A percentile compares a stretch with the other conserved stretches of the same genome.
Conservation (phyloP, 2,888 invertebrate species). For the Adelphocoris suturalis region DNA sequence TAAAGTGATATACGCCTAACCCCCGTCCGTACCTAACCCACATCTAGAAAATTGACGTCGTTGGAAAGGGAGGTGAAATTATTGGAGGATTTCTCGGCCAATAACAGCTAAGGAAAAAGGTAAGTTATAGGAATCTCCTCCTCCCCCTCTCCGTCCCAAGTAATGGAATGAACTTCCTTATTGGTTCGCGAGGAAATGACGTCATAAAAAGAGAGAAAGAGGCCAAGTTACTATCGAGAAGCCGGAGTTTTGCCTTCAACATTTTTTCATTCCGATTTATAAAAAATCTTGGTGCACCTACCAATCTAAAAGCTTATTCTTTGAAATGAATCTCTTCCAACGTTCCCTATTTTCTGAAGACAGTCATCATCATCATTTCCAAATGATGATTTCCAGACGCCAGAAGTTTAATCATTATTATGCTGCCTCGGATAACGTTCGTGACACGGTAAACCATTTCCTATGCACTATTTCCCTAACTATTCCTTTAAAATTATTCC, state of each 20-base stretch:
- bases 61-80: not conserved
- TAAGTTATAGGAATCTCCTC: not conserved
- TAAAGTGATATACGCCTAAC: not conserved
- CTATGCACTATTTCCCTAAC: too few relatives aligned
- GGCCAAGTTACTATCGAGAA: not conserved
- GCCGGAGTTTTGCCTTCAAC: not conserved
- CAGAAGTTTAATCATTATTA: too few relatives aligned
- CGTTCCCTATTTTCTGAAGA: too few relatives aligned
- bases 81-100: conserved; percentile 21
- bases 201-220: not conserved
- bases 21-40: not conserved
- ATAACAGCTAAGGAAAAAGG: conserved; percentile 18
- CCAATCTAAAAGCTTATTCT: too few relatives aligned
- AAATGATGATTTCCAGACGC: too few relatives aligned
- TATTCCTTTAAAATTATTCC: too few relatives aligned
- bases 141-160: not conserved
- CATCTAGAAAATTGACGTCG: conserved; percentile 12
- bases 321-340: too few relatives aligned
- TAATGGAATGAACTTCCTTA: conserved; percentile 34
- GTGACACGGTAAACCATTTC: too few relatives aligned
- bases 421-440: too few relatives aligned
- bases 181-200: conserved; percentile 30
- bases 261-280: conserved; percentile 5
- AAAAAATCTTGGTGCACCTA: not conserved
- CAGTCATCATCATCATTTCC: too few relatives aligned